Evolutionary conservation across 2,113 vertebrate species (phyloP), one percentile per base, ranked within the genome.

Genomic region (Trogon surrucura): DNA sequence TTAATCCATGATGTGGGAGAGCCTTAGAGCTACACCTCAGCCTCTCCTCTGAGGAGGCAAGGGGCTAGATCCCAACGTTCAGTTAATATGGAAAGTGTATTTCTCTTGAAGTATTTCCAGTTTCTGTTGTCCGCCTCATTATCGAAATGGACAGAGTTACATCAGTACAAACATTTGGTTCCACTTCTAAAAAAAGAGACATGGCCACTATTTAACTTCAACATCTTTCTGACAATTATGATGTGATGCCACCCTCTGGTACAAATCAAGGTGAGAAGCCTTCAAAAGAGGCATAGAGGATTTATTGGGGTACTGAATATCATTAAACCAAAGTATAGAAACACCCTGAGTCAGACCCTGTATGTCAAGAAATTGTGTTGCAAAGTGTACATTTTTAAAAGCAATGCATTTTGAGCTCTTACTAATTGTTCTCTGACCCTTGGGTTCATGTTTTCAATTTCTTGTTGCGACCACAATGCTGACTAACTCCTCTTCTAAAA

Each of bases 371-470:
- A 84, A 50, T 65, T 1, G 0, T 23, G 88, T 93, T 75, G 61
- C 48, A 50, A 88, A 92, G 41, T 54, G 17, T 64, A 57, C 86
- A 45, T 81, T 86, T 84, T 81, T 72, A 50, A 84, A 74, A 86
- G 22, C 75, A 86, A 23, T 65, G 47, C 17, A 34, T 74, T 84
- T 93, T 0, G 6, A 57, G 34, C 44, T 78, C 80, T 89, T 91
- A 36, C 54, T 94, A 91, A 92, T 96, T 94, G 80, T 90, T 88
- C 45, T 58, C 69, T 90, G 57, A 65, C 64, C 67, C 41, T 67
- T 54, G 61, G 45, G 36, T 86, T 96, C 62, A 80, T 90, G 93
- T 93, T 97, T 97, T 84, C 77, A 93, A 92, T 94, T 96, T 91
- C 61, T 90, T 21, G 78, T 86, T 91, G 85, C 85, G 95, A 86